Percentiles rank a stretch among this genome's conserved stretches.
Conservation (phyloP, 2,113 vertebrate species). For the Alligator sinensis region DNA sequence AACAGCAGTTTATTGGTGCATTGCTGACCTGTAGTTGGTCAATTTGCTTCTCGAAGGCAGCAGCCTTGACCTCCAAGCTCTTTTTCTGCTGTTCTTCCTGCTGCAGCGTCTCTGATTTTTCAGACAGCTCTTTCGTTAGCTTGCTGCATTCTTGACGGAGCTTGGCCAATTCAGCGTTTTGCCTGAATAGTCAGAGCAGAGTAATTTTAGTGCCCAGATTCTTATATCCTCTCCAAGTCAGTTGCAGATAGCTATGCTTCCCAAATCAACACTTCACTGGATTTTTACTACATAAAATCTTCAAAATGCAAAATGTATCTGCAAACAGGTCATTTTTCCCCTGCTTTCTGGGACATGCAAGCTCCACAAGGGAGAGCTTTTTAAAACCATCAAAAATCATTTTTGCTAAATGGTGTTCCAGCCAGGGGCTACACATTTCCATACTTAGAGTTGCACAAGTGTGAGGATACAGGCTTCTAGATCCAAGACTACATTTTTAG, state of each 20-base stretch:
- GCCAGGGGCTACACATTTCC: constrained; percentile 57
- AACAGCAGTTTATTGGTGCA: fast-evolving
- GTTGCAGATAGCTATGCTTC: too few species aligned
- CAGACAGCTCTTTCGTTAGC: constrained; percentile 89
- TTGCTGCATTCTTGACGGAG: constrained; percentile 91
- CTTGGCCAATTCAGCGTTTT: constrained; percentile 94
- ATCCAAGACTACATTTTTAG: not conserved
- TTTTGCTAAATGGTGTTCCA: constrained; percentile 6
- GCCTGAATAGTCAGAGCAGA: constrained; percentile 78
- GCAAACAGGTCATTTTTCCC: not conserved
- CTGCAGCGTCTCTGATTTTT: constrained; percentile 85
- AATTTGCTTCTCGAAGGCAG: constrained; percentile 84
- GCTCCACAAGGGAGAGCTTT: not conserved
- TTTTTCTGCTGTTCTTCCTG: constrained; percentile 89
- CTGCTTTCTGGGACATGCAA: not conserved
- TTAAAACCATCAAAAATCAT: not conserved
- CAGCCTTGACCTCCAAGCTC: constrained; percentile 85
- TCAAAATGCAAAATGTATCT: too few species aligned
- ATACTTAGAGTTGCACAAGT: constrained; percentile 40
- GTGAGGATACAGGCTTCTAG: constrained; percentile 7
- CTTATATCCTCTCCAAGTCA: not conserved
- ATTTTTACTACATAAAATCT: too few species aligned
- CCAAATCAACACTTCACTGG: too few species aligned
- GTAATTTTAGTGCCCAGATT: not conserved
- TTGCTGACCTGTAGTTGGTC: constrained; percentile 85